phyloP scores from a whole-genome alignment of 1,140 invertebrate genomes.

The Papilio polytes region DNA sequence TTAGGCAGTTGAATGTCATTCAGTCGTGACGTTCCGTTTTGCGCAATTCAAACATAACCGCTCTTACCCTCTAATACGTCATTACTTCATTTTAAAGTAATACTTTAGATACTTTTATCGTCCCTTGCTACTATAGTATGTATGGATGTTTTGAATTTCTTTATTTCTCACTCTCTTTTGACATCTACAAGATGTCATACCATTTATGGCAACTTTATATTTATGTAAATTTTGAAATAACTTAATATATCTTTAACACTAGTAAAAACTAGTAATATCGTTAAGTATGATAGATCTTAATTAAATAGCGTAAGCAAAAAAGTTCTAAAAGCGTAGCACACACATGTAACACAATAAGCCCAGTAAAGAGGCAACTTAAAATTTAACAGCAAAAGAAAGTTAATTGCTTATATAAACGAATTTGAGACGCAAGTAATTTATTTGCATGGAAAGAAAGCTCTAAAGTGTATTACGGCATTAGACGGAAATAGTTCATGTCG shows the following conservation, averaged over 20 bases:
- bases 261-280: too few relatives aligned
- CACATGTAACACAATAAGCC: slow-evolving; percentile 1
- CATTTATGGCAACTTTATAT: background rate
- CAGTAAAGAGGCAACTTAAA: background rate
- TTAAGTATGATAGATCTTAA: background rate
- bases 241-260: too few relatives aligned
- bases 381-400: slow-evolving; percentile 10
- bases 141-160: too few relatives aligned
- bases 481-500: slow-evolving; percentile 57
- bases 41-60: background rate
- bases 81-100: background rate
- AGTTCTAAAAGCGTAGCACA: background rate
- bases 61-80: background rate
- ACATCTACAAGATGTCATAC: too few relatives aligned
- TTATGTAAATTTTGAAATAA: too few relatives aligned
- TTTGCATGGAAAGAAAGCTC: slow-evolving; percentile 39
- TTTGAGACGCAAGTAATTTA: slow-evolving; percentile 32
- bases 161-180: too few relatives aligned
- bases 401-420: slow-evolving; percentile 2
- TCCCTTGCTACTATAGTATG: too few relatives aligned
- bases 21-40: background rate
- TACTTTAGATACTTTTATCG: background rate
- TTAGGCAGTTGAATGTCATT: background rate
- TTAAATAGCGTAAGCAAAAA: background rate
- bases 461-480: slow-evolving; percentile 50